Evolutionary conservation across 2,797 vertebrate species (phyloP).

Genomic region (Crax fasciolata): DNA sequence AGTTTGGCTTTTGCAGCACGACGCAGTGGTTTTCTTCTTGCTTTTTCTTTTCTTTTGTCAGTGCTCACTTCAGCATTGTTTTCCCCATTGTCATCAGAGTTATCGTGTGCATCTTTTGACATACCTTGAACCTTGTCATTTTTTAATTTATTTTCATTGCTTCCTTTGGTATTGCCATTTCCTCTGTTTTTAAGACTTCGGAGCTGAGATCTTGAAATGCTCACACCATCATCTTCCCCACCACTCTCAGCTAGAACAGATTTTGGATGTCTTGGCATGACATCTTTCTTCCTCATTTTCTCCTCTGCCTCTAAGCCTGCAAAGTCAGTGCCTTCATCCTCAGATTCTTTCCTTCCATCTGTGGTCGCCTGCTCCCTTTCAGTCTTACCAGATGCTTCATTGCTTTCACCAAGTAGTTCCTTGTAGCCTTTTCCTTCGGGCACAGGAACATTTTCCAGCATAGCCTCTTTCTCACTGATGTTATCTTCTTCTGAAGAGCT

Average conservation of each 20-base stretch:
- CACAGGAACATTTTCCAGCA: not conserved
- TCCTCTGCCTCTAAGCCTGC: not conserved
- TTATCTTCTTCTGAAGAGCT: slow-evolving; percentile 15
- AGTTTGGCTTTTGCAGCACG: slow-evolving; percentile 63
- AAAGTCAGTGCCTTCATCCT: not conserved
- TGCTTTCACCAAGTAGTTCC: not conserved
- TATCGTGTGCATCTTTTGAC: slow-evolving; percentile 38
- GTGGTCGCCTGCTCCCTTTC: not conserved
- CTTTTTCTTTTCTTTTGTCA: slow-evolving; percentile 41
- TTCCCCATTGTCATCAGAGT: not conserved
- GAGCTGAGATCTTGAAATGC: not conserved
- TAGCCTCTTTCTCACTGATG: not conserved
- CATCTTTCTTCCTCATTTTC: not conserved
- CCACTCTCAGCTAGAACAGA: not conserved
- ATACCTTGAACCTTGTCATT: not conserved
- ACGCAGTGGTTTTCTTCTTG: slow-evolving; percentile 57
- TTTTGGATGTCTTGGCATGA: not conserved
- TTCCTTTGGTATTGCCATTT: not conserved
- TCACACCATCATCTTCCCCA: not conserved
- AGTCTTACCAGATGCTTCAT: not conserved
- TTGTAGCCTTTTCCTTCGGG: not conserved
- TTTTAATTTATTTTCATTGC: not conserved
- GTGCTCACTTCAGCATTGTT: slow-evolving; percentile 25
- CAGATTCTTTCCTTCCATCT: not conserved
- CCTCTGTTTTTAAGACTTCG: slow-evolving; percentile 44